These are phyloP conservation scores for Tursiops truncatus DNA, from an alignment of 2,113 vertebrate species.

Conservation along the genomic window DNA sequence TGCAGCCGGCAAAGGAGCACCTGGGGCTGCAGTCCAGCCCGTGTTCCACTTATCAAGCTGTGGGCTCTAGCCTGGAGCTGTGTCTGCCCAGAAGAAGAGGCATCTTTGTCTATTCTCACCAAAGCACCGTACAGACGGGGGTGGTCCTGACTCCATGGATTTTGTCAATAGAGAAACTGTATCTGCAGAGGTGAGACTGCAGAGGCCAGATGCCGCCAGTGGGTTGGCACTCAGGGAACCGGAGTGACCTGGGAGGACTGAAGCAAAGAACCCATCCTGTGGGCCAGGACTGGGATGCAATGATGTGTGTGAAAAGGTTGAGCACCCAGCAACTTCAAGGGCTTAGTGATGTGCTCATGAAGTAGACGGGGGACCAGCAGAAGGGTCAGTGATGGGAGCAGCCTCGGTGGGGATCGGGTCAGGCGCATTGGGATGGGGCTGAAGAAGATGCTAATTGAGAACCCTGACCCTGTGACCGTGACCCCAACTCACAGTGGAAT, in stretches of 20 bases:
- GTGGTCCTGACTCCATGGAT: not conserved
- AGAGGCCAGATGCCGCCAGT: not conserved
- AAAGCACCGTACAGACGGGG: not conserved
- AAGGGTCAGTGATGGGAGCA: not conserved
- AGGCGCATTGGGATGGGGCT: not conserved
- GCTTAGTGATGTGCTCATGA: rapidly evolving
- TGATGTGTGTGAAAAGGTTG: not conserved
- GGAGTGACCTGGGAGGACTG: not conserved
- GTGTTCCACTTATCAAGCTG: not conserved
- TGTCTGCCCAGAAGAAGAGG: not conserved
- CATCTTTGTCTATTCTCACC: not conserved
- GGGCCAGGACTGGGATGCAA: not conserved
- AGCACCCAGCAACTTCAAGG: not conserved
- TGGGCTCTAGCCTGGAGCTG: not conserved
- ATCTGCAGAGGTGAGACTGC: not conserved
- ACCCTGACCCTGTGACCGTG: not conserved
- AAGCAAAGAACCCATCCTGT: not conserved
- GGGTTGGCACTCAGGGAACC: not conserved
- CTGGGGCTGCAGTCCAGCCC: not conserved
- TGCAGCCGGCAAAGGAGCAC: not conserved
- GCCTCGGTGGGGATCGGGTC: not conserved
- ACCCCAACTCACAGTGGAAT: not conserved
- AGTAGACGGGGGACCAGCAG: not conserved
- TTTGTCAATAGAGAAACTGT: not conserved
- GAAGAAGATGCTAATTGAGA: not conserved